Conservation (phyloP, 2,113 vertebrate species). For the Zosterops pallidus region DNA sequence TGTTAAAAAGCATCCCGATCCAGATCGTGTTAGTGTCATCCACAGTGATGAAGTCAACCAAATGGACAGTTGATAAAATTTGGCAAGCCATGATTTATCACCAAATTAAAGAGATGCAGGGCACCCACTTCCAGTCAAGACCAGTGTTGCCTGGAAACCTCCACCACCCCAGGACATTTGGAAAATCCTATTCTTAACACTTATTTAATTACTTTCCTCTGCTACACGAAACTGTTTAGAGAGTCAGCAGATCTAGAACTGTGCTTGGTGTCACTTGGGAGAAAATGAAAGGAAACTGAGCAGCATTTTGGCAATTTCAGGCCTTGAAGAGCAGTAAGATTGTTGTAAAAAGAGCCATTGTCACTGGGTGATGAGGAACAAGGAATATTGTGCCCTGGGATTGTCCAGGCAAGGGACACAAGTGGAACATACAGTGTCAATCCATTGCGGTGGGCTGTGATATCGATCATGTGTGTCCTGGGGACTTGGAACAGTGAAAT, state of each 20-base stretch:
- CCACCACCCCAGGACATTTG: neutral
- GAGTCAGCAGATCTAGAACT: neutral
- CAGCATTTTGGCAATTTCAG: neutral
- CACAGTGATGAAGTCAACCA: neutral
- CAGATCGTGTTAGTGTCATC: neutral
- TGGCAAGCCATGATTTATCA: neutral
- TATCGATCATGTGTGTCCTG: neutral
- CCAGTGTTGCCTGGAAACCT: neutral
- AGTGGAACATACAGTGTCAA: neutral
- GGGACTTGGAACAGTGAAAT: neutral
- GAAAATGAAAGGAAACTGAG: neutral
- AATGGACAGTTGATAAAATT: neutral
- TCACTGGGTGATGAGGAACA: neutral
- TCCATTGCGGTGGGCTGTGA: neutral
- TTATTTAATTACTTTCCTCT: slow-evolving; percentile 1
- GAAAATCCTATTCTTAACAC: neutral
- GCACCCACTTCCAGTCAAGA: neutral
- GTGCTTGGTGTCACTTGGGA: neutral
- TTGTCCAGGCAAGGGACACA: neutral
- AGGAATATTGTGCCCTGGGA: neutral
- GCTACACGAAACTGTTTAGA: neutral
- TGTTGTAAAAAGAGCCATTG: neutral
- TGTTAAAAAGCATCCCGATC: neutral
- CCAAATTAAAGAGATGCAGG: neutral
- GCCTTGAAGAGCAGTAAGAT: neutral